These are phyloP conservation scores for Centropus unirufus DNA, from an alignment of 2,113 vertebrate species.

Conservation along the genomic window DNA sequence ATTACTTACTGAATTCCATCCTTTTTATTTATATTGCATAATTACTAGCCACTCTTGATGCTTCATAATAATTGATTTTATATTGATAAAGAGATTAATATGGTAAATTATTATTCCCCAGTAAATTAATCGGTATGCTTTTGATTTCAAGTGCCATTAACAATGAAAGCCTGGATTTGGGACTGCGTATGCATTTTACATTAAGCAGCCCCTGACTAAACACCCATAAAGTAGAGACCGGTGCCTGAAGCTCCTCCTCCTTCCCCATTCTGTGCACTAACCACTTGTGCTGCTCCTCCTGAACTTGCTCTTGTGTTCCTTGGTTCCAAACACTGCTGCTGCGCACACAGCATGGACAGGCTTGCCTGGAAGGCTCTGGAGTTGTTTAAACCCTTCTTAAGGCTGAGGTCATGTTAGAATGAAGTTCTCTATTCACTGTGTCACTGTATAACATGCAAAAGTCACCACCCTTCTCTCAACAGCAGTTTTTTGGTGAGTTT, in stretches of 20 bases:
- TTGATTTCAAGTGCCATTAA: slow-evolving; percentile 64
- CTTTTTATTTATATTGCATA: slow-evolving; percentile 52
- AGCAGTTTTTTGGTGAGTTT: no score
- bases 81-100: slow-evolving; percentile 64
- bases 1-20: slow-evolving; percentile 48
- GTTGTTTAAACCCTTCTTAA: not conserved
- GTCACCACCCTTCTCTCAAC: not conserved
- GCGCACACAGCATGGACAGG: rapidly evolving
- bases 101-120: slow-evolving; percentile 34
- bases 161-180: slow-evolving; percentile 28
- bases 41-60: slow-evolving; percentile 44
- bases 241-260: not conserved
- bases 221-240: not conserved
- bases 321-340: rapidly evolving
- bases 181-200: slow-evolving; percentile 45
- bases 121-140: slow-evolving; percentile 55
- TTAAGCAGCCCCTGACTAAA: slow-evolving; percentile 19
- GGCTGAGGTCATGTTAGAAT: no score
- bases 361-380: not conserved
- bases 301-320: not conserved
- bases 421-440: not conserved
- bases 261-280: rapidly evolving
- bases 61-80: slow-evolving; percentile 65
- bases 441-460: not conserved
- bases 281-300: not conserved